These are phyloP conservation scores for Enhydra lutris DNA, from an alignment of 2,113 vertebrate species.

Conservation along the genomic window DNA sequence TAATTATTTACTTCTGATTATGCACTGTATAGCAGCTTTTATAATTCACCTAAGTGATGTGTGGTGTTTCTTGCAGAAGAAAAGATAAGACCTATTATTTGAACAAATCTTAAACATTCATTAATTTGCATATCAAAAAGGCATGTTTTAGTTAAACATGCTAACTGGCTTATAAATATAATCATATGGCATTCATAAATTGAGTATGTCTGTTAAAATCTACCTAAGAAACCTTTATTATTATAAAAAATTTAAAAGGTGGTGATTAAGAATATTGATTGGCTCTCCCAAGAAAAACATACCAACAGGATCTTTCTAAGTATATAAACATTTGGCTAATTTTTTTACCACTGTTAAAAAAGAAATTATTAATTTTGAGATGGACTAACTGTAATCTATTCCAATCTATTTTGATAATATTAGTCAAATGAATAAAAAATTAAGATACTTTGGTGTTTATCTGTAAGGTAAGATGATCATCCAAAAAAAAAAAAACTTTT, in stretches of 20 bases:
- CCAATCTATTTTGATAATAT: background rate
- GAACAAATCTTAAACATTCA: background rate
- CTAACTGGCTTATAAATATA: conserved; percentile 10
- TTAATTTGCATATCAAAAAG: conserved; percentile 15
- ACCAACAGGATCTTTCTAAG: background rate
- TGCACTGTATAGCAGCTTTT: background rate
- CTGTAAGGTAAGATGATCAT: background rate
- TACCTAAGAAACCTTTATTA: background rate
- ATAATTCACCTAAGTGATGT: background rate
- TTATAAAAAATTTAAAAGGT: background rate
- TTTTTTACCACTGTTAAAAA: background rate
- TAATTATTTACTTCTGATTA: conserved; percentile 45
- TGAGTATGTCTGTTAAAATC: background rate
- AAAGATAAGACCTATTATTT: conserved; percentile 12
- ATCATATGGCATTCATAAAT: background rate
- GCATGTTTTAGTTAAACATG: background rate
- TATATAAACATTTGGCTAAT: background rate
- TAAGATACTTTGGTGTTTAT: background rate
- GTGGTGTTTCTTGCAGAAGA: background rate
- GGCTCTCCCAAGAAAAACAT: background rate
- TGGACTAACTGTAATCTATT: background rate
- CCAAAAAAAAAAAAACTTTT: background rate
- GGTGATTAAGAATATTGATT: background rate
- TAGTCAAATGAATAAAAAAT: background rate
- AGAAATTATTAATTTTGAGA: background rate